Percentiles rank a stretch among this genome's conserved stretches.
phyloP scores from a whole-genome alignment of 2,888 invertebrate species.

The Chalcis sispes region DNA sequence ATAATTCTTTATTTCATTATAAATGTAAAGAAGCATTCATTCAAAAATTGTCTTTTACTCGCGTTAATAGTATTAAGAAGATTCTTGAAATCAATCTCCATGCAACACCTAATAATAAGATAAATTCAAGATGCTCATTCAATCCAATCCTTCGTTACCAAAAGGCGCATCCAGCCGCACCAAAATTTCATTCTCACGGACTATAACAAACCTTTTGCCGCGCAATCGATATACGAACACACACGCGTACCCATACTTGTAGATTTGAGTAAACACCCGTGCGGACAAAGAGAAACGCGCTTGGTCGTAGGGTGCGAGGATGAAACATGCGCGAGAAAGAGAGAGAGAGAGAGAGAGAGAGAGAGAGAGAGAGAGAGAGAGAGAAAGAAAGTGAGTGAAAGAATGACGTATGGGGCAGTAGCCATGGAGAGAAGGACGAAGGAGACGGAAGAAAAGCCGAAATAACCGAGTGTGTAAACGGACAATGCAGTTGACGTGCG shows the following conservation, averaged over 20 bases:
- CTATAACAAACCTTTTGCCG: no score
- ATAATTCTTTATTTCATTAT: no score
- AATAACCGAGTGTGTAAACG: background rate
- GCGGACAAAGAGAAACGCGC: background rate
- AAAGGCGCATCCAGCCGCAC: no score
- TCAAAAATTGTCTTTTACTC: no score
- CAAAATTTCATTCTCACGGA: no score
- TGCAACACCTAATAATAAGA: no score
- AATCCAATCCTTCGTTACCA: no score
- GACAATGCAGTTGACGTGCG: background rate
- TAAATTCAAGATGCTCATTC: no score
- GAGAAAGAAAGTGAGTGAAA: background rate
- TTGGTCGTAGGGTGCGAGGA: slow-evolving; percentile 23
- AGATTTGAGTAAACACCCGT: background rate
- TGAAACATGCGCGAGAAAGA: slow-evolving; percentile 27
- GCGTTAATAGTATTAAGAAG: no score
- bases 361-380: background rate
- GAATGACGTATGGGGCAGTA: background rate
- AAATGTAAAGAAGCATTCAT: no score
- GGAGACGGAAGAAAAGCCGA: background rate
- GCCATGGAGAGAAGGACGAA: background rate
- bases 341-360: slow-evolving; percentile 38
- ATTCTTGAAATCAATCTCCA: no score
- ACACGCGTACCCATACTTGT: background rate
- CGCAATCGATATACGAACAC: background rate